Evolutionary conservation across 2,888 invertebrate species (phyloP).

Genomic region (Orthosia gracilis): DNA sequence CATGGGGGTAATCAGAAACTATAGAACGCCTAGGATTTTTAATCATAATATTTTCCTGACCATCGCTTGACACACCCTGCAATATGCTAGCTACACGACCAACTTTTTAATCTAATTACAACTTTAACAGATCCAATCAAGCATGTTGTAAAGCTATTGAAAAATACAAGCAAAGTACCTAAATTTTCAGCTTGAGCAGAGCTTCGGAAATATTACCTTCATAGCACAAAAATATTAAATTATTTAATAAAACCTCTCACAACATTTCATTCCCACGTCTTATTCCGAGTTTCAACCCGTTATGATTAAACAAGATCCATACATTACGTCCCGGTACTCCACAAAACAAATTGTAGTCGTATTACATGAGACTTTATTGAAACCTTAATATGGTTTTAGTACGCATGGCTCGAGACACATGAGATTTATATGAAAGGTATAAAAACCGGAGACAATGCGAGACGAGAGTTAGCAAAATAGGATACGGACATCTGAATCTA

Average conservation of each 20-base stretch:
- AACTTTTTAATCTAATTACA: background rate
- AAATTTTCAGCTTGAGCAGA: too few relatives aligned
- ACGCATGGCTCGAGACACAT: conserved; percentile 28
- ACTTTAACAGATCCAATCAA: too few relatives aligned
- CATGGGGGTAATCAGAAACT: too few relatives aligned
- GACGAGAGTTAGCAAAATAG: background rate
- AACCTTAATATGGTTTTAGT: conserved; percentile 45
- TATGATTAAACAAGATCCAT: conserved; percentile 45
- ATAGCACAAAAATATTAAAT: background rate
- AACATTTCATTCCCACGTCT: conserved; percentile 12
- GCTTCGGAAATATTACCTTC: conserved; percentile 1
- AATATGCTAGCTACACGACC: background rate
- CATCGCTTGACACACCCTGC: too few relatives aligned
- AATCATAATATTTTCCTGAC: background rate
- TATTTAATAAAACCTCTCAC: background rate
- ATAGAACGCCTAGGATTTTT: background rate
- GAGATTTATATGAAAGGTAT: conserved; percentile 47
- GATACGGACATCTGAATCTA: conserved; percentile 22
- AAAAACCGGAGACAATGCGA: conserved; percentile 36
- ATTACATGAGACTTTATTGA: conserved; percentile 52
- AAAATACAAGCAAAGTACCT: background rate
- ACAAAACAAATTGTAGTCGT: conserved; percentile 38
- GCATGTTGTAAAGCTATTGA: background rate
- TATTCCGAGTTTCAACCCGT: conserved; percentile 18
- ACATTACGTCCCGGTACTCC: conserved; percentile 33